Conservation (phyloP, 2,113 vertebrate species). For the human (Homo sapiens) region GRCh38 chr2:31439001-31439500, state of each 20-base stretch:
- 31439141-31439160: not conserved
- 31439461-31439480: no score
- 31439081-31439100: not conserved
- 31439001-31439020: not conserved
- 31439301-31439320: no score
- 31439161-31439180: not conserved
- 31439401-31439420: no score
- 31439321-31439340: no score
- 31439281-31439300: no score
- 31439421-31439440: no score
- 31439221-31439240: not conserved
- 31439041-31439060: not conserved
- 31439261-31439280: no score
- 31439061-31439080: not conserved
- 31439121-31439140: not conserved
- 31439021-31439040: not conserved
- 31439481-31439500: no score
- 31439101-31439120: not conserved
- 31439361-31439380: no score
- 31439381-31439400: no score
- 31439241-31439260: not conserved
- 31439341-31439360: no score
- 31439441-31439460: no score
- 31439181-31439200: not conserved
- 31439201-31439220: not conserved